Evolutionary conservation across 2,113 vertebrate genomes (phyloP), one percentile per base, ranked within the genome.

Genomic region (Chaetorhynchus papuensis): DNA sequence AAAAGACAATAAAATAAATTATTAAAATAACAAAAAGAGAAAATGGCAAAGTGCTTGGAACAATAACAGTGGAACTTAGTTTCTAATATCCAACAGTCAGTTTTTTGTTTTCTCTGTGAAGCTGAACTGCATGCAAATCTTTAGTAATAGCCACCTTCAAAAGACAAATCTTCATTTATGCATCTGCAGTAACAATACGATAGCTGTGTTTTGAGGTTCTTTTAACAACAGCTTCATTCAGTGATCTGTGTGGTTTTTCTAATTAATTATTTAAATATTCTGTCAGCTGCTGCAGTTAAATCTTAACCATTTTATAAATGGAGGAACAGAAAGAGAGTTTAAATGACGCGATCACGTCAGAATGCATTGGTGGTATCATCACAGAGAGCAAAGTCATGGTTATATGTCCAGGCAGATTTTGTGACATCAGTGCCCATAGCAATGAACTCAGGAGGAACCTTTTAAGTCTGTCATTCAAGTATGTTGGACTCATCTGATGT

Each of bases 241-340:
- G 41, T 44, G 44, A 87, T 56, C 27, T 64, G 42, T 37, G 13
- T 24, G 5, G 37, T 56, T 37, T 60, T 86, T 53, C 71, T 65
- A 95, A 80, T 86, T 68, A 88, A 88, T 90, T 96, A 95, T 88
- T 96, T 75, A 91, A 93, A 83, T 90, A 60, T 59, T 74, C 79
- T 94, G 53, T 86, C 74, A 81, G 35, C 47, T 86, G 83, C 45
- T 83, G 63, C 89, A 82, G 65, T 78, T 89, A 90, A 89, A 57
- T 78, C 47, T 70, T 52, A 92, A 84, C 68, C 6, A 83, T 79
- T 82, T 78, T 75, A 22, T 50, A 71, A 81, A 60, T 28, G 28
- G 26, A 63, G 71, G n/a, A 93, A 56, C 14, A 87, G 64, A 83
- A 81, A 70, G 19, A 42, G 39, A 76, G 13, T 65, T 89, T 71